These are phyloP conservation scores for Sussaba pulchella DNA, from an alignment of 2,888 invertebrate genomes.

Conservation along the genomic window DNA sequence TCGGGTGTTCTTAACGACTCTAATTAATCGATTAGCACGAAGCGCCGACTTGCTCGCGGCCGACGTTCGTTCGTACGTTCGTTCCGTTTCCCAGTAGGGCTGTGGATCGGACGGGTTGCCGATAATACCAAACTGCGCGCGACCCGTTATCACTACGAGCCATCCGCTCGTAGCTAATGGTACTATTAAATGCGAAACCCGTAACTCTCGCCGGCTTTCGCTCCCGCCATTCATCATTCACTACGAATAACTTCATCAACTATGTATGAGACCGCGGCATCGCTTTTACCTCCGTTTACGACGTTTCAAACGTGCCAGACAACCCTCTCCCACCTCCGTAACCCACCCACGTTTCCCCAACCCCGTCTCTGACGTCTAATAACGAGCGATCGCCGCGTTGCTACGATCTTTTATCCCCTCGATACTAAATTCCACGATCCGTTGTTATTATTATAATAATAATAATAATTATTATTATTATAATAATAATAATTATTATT, in stretches of 20 bases:
- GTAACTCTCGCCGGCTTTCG: slow-evolving; percentile 56
- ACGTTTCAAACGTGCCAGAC: too few species aligned
- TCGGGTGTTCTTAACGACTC: slow-evolving; percentile 35
- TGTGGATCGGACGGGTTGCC: slow-evolving; percentile 37
- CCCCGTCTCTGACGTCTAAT: slow-evolving; percentile 38
- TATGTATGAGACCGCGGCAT: slow-evolving; percentile 67
- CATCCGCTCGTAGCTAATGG: slow-evolving; percentile 66
- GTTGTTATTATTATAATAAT: too few species aligned
- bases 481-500: too few species aligned
- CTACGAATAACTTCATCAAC: slow-evolving; percentile 68
- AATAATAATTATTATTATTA: too few species aligned
- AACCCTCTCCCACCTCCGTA: too few species aligned
- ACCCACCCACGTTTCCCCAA: too few species aligned
- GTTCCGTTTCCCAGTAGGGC: background rate
- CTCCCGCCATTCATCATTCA: slow-evolving; percentile 63
- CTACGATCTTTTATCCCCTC: slow-evolving; percentile 16
- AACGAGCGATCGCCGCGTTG: slow-evolving; percentile 48
- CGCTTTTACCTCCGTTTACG: slow-evolving; percentile 63
- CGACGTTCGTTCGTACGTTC: background rate
- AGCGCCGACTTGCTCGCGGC: background rate
- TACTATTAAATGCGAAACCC: slow-evolving; percentile 64
- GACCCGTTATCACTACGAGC: slow-evolving; percentile 64
- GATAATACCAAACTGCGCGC: slow-evolving; percentile 62
- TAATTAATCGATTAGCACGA: slow-evolving; percentile 52
- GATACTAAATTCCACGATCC: slow-evolving; percentile 37